These are phyloP conservation scores for Ichneumoninae sp. DNA, from an alignment of 2,888 invertebrate genomes.

Conservation along the genomic window DNA sequence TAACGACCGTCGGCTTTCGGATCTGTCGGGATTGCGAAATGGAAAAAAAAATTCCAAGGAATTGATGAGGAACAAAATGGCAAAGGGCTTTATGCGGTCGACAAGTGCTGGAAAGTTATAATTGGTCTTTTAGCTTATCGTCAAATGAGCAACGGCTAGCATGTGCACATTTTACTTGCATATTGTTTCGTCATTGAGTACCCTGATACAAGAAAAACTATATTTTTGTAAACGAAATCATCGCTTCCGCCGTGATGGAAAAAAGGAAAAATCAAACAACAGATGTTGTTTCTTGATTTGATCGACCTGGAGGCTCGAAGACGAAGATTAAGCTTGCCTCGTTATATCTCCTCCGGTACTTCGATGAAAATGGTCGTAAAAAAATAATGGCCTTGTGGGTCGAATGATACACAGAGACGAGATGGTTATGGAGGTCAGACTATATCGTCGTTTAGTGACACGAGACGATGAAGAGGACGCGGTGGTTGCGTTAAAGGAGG, in stretches of 20 bases:
- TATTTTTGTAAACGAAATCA: background rate
- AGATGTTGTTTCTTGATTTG: background rate
- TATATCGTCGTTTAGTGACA: slow-evolving; percentile 25
- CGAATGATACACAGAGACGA: slow-evolving; percentile 8
- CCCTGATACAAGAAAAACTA: background rate
- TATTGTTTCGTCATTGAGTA: background rate
- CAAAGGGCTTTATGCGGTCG: background rate
- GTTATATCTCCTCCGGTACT: slow-evolving; percentile 13
- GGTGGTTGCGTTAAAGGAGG: slow-evolving; percentile 30
- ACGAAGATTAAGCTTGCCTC: background rate
- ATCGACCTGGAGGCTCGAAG: background rate
- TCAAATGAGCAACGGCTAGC: background rate
- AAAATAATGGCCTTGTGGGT: slow-evolving; percentile 8
- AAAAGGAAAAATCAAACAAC: background rate
- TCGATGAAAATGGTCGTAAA: slow-evolving; percentile 30
- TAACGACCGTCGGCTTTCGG: background rate
- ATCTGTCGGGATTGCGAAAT: background rate
- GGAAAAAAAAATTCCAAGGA: background rate
- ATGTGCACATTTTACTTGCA: background rate
- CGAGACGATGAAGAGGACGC: slow-evolving; percentile 31
- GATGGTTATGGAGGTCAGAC: slow-evolving; percentile 23
- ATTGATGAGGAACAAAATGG: background rate
- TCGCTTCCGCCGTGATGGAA: background rate
- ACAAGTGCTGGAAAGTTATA: too few species aligned
- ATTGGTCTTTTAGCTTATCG: background rate